Percentiles rank a stretch among this genome's conserved stretches.
Conservation (phyloP, 1,140 invertebrate genomes). For the Heliconius hewitsoni region DNA sequence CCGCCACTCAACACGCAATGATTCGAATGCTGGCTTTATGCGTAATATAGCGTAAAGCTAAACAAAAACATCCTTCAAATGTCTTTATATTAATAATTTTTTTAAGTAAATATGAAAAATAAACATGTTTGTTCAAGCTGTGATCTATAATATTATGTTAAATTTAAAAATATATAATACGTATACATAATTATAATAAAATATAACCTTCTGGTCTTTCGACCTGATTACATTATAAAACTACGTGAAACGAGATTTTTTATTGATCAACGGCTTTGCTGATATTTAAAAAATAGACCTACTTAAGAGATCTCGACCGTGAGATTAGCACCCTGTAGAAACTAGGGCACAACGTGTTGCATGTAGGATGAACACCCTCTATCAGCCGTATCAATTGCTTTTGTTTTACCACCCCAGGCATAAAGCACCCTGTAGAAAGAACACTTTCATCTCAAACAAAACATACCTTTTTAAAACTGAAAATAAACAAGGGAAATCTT, state of each 20-base stretch:
- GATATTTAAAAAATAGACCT: conserved; percentile 15
- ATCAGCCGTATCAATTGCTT: conserved; percentile 60
- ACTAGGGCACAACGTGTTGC: conserved; percentile 64
- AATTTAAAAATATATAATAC: not conserved
- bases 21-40: too few species aligned
- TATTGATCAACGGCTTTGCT: conserved; percentile 10
- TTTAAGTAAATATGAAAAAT: not conserved
- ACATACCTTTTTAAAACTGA: conserved; percentile 31
- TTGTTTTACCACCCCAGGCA: conserved; percentile 52
- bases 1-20: too few species aligned
- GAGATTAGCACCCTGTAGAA: conserved; percentile 35
- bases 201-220: not conserved
- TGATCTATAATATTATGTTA: too few species aligned
- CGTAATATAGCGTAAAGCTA: too few species aligned
- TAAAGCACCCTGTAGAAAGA: conserved; percentile 48
- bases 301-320: conserved; percentile 16
- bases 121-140: too few species aligned
- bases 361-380: conserved; percentile 46
- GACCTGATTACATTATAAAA: not conserved
- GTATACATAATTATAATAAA: not conserved
- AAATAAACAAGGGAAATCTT: conserved; percentile 33
- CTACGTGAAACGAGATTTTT: not conserved
- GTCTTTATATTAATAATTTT: not conserved
- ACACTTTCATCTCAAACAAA: conserved; percentile 42
- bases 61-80: too few species aligned